These are phyloP conservation scores for Endotricha flammealis DNA, from an alignment of 2,888 invertebrate genomes.

Conservation along the genomic window DNA sequence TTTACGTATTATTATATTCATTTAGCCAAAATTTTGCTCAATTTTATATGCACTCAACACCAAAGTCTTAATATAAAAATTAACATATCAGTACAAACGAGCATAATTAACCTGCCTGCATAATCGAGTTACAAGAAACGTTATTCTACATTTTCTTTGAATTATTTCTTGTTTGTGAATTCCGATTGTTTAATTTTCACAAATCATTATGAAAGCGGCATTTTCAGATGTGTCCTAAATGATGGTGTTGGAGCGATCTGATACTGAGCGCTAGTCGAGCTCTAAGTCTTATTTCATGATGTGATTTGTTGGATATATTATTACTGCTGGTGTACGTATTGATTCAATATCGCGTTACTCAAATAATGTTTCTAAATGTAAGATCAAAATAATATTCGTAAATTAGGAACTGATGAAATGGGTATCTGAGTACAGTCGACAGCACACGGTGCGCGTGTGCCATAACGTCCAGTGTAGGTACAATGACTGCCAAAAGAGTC, in stretches of 20 bases:
- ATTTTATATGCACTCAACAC: conserved; percentile 74
- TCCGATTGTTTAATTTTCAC: background rate
- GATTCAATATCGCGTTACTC: conserved; percentile 19
- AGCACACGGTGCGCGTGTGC: background rate
- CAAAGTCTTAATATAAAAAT: conserved; percentile 73
- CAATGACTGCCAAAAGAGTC: conserved; percentile 3
- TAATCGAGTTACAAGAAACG: conserved; percentile 1
- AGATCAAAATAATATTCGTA: conserved; percentile 18
- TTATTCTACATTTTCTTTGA: background rate
- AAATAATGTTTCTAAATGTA: conserved; percentile 14
- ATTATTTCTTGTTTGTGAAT: background rate
- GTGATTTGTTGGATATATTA: conserved; percentile 24
- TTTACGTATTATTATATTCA: conserved; percentile 64
- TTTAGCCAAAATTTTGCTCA: conserved; percentile 77
- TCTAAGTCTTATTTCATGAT: conserved; percentile 46
- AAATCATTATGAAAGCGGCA: conserved; percentile 18
- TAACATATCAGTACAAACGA: conserved; percentile 71
- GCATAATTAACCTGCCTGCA: conserved; percentile 50
- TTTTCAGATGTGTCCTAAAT: conserved; percentile 22
- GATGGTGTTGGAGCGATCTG: conserved; percentile 19
- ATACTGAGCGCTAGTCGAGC: conserved; percentile 45
- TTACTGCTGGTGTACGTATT: conserved; percentile 22
- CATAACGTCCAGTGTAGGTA: conserved; percentile 4
- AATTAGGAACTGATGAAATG: conserved; percentile 15
- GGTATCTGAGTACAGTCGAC: conserved; percentile 7